Evolutionary conservation across 2,888 invertebrate genomes (phyloP), one percentile per base, ranked within the genome.

Genomic region (Blastobasis adustella): DNA sequence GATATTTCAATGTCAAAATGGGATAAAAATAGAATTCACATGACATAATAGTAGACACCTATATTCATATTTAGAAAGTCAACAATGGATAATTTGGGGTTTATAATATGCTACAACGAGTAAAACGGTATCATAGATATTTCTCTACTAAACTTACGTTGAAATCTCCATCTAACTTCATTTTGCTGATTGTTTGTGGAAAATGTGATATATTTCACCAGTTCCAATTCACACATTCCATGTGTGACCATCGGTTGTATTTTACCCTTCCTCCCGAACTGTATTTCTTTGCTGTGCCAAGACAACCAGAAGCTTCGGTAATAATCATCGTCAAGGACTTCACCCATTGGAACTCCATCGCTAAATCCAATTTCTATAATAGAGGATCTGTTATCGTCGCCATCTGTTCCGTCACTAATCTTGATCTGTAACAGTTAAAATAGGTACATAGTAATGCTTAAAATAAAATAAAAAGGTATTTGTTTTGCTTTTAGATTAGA

Each of bases 251-350:
- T 57, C 3, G 79, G 70, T 37, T 60, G 67, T 8, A 73, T 68
- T 38, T 82, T 82, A 50, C 79, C 77, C 49, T 76, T 74, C 37
- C 74, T 62, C 9, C 84, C 86, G 10, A 90, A 66, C 45, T 69
- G 66, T 51, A 90, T 66, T 45, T 62, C 61, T 43, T 82, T 79
- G 49, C 77, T 73, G 58, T 80, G 66, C 91, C 91, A 91, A 46
- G 78, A 72, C 42, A 91, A 63, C 76, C 86, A 79, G 62, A 91
- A 90, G 57, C 71, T 82, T 59, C 73, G 81, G 61, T 71, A 85
- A 57, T 86, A 81, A 44, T 79, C 74, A 37, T 68, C 58, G 46
- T 66, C 74, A 23, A 91, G 66, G 51, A 91, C 79, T 48, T 82
- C 57, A 10, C 55, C 49, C 47, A 59, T 63, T n/a, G 58, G 62